Evolutionary conservation across 1,140 invertebrate species (phyloP), one percentile per base, ranked within the genome.

Genomic region (Drosophila murphyi): DNA sequence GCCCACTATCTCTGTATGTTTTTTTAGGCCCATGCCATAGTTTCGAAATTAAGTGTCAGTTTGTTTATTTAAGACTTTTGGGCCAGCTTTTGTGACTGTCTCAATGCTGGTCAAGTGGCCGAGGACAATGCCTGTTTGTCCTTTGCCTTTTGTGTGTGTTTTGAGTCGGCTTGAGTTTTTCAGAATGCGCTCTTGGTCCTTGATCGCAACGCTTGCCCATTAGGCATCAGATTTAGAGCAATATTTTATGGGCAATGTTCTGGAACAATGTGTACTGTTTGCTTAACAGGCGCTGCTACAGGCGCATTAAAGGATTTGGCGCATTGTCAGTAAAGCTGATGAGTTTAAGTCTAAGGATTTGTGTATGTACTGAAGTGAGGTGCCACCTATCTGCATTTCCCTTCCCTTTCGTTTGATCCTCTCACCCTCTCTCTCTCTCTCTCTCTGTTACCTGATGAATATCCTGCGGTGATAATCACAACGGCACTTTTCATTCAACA

Each of bases 301-400:
- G 45, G 45, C 54, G 78, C 82, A 81, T 86, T 82, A 87, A 86
- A 86, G 82, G 82, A 86, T 86, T 86, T 80, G n/a, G 7, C 8
- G 35, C 31, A 52, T 51, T 28, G 34, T 61, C 2, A 3, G 12
- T 10, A 52, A 60, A 63, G 47, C 61, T 76, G 80, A 83, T 83
- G 80, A 82, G 60, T 48, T 43, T 31, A 6, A n/a, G 39, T 31
- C 47, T 41, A n/a, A 39, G 62, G 54, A 65, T 65, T 57, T 51
- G 28, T 39, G 31, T 51, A 3, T 43, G 10, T 10, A 43, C 39
- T 20, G 20, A 20, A 20, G 20, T 20, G 20, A 20, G 20, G 20
- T 20, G 20, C 20, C 20, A 20, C 20, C 2, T 4, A 12, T 37
- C 51, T n/a, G 5, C 29, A 7, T 5, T 43, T 20, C 20, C 20